These are phyloP conservation scores for Drosophila truncata DNA, from an alignment of 1,140 invertebrate species.

Conservation along the genomic window DNA sequence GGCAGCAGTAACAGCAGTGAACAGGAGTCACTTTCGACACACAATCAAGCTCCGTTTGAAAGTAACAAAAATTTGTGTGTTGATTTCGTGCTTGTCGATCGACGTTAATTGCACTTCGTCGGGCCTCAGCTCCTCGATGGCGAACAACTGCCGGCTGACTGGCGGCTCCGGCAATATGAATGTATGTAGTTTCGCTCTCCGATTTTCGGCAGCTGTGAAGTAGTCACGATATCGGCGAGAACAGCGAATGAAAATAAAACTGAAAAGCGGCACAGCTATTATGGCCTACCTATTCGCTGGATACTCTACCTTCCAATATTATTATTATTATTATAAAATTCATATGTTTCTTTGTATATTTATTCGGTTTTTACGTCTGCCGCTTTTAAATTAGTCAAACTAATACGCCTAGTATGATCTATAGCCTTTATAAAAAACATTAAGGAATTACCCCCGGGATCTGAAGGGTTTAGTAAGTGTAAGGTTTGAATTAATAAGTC, in stretches of 20 bases:
- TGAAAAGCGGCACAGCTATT: neutral
- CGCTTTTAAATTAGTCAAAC: neutral
- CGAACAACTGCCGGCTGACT: neutral
- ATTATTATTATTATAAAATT: too few relatives aligned
- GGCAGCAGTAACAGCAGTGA: constrained; percentile 24
- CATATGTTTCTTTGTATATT: neutral
- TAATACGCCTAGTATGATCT: neutral
- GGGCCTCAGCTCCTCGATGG: constrained; percentile 20
- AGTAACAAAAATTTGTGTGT: constrained; percentile 14
- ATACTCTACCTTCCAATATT: constrained; percentile 11
- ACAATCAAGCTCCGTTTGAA: constrained; percentile 9
- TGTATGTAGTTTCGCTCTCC: constrained; percentile 10
- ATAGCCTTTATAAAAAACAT: neutral
- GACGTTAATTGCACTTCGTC: constrained; percentile 51
- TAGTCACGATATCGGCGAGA: constrained; percentile 38
- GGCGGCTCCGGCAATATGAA: neutral
- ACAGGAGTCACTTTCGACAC: constrained; percentile 22
- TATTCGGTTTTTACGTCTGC: neutral
- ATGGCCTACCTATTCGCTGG: neutral
- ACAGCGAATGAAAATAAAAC: constrained; percentile 12
- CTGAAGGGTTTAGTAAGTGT: neutral
- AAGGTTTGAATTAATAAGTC: too few relatives aligned
- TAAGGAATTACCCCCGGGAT: neutral
- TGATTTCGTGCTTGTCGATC: constrained; percentile 31
- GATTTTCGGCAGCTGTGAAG: constrained; percentile 20